A percentile compares a stretch with the other conserved stretches of the same genome.
Evolutionary conservation across 2,888 invertebrate genomes (phyloP).

Genomic region (Parnassius apollo): DNA sequence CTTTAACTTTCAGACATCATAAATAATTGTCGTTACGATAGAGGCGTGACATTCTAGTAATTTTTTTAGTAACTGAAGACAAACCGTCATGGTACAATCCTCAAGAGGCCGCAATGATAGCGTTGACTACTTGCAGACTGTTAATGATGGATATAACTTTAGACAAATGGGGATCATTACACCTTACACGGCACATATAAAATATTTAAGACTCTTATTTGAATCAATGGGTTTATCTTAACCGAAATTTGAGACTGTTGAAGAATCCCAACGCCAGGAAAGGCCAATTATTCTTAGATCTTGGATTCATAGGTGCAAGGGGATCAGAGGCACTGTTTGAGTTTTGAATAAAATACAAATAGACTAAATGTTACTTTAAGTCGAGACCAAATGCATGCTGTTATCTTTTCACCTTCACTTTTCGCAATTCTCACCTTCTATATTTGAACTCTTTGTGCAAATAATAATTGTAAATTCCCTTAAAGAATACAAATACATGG

Average conservation of each 20-base stretch:
- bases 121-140: conserved; percentile 80
- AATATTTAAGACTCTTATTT: conserved; percentile 66
- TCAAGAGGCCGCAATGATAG: conserved; percentile 85
- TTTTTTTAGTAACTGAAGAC: conserved; percentile 69
- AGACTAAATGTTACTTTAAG: conserved; percentile 95
- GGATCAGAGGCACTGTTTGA: conserved; percentile 75
- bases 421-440: conserved; percentile 87
- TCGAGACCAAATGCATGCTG: conserved; percentile 88
- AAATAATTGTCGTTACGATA: too few species aligned
- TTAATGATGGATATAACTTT: conserved; percentile 83
- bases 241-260: conserved; percentile 89
- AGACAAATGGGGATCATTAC: conserved; percentile 93
- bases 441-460: conserved; percentile 85
- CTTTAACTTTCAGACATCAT: too few species aligned
- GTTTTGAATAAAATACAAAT: conserved; percentile 82
- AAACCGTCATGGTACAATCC: conserved; percentile 95
- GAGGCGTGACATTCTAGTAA: too few species aligned
- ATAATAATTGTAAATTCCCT: conserved; percentile 82
- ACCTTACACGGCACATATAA: conserved; percentile 94
- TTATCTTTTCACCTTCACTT: conserved; percentile 82
- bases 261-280: conserved; percentile 94
- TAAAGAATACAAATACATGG: conserved; percentile 83
- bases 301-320: conserved; percentile 67
- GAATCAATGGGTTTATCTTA: conserved; percentile 63
- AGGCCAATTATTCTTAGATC: conserved; percentile 89